phyloP scores from a whole-genome alignment of 1,140 invertebrate species.

The Aphelenchoides fujianensis region DNA sequence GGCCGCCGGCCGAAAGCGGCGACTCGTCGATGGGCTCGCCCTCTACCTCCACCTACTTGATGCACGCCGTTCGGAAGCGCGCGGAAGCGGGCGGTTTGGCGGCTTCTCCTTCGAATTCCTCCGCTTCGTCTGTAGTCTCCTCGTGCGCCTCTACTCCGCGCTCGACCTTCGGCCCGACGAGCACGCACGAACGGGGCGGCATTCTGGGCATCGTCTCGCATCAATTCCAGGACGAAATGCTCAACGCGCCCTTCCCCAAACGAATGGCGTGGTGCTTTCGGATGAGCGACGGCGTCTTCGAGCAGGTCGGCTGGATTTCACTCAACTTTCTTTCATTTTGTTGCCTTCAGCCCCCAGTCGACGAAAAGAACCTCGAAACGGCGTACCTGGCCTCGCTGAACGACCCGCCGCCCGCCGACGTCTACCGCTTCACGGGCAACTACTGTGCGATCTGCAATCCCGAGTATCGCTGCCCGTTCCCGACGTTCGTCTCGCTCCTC shows the following conservation, averaged over 20 bases:
- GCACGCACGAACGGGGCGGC: neutral
- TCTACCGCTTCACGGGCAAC: slow-evolving; percentile 10
- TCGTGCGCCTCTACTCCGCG: neutral
- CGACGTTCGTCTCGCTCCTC: slow-evolving; percentile 6
- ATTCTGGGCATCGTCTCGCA: slow-evolving; percentile 1
- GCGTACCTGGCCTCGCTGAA: slow-evolving; percentile 5
- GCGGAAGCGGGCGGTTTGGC: neutral
- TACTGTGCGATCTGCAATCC: slow-evolving; percentile 1
- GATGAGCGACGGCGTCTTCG: neutral
- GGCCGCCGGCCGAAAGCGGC: neutral
- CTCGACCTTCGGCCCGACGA: neutral
- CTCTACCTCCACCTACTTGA: neutral
- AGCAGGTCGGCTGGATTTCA: neutral
- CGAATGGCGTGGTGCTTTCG: slow-evolving; percentile 5
- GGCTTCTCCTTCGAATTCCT: neutral
- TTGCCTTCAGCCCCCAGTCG: neutral
- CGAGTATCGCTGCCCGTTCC: neutral
- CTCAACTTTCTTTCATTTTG: neutral
- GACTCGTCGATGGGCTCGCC: neutral
- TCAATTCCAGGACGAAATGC: neutral
- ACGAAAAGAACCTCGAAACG: slow-evolving; percentile 14
- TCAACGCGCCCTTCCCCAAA: neutral
- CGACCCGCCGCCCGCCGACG: neutral
- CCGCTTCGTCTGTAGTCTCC: slow-evolving; percentile 8
- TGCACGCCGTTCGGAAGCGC: neutral